Conservation (phyloP, 2,797 vertebrate genomes). For the Argya squamiceps region DNA sequence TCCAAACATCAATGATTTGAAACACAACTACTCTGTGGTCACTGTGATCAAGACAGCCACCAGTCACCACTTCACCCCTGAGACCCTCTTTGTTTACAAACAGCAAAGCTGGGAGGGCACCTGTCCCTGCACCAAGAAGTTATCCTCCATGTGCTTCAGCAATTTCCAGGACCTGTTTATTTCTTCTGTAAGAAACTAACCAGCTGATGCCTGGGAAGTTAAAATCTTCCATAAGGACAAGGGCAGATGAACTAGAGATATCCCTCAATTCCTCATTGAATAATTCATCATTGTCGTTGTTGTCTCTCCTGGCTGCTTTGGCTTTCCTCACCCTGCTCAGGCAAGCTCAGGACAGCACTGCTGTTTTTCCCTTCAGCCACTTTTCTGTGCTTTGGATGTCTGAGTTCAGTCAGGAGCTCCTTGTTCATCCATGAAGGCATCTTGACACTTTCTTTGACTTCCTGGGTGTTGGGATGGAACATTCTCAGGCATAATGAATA, state of each 20-base stretch:
- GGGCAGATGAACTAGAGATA: not conserved
- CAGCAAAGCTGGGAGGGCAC: not conserved
- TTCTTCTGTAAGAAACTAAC: not conserved
- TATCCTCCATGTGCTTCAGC: not conserved
- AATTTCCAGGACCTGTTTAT: not conserved
- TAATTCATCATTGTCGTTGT: not conserved
- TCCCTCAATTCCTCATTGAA: not conserved
- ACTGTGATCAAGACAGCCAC: not conserved
- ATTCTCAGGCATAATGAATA: not conserved
- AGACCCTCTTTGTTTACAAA: not conserved
- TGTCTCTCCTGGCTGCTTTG: not conserved
- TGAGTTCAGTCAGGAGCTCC: not conserved
- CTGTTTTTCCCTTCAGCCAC: not conserved
- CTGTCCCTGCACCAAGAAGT: not conserved
- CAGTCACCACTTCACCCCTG: not conserved
- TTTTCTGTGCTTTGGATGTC: fast-evolving
- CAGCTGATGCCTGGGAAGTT: not conserved
- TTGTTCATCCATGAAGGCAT: not conserved
- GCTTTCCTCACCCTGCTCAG: not conserved
- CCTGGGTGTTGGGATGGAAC: not conserved
- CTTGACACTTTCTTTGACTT: not conserved
- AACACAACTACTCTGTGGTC: not conserved
- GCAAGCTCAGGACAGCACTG: not conserved
- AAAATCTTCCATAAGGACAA: not conserved
- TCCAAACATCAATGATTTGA: not conserved